Evolutionary conservation across 2,113 vertebrate species (phyloP), one percentile per base, ranked within the genome.

Genomic region (Tachysurus fulvidraco): DNA sequence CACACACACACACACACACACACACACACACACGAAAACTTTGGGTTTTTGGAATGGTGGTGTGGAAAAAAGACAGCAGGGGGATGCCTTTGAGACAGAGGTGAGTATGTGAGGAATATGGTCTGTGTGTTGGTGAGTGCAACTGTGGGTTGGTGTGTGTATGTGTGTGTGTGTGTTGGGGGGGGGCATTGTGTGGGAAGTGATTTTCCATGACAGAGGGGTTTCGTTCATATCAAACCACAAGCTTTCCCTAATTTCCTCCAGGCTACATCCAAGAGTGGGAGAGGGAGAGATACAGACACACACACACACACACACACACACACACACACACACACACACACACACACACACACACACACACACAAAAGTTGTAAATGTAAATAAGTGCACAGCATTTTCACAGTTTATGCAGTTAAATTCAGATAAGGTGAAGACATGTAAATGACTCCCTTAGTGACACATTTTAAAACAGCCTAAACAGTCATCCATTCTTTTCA

Each of bases 191-290:
- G 92, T 93, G 90, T 93, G 92, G 93, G 92, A 94, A 94, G 91
- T 89, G 91, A 90, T 93, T 93, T 95, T 95, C 91, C 91, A 88
- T 93, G 94, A 94, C 90, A 93, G 90, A 90, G 85, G 88, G 91
- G 87, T 89, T 94, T 94, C 84, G 89, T 90, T 87, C 88, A 92
- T 91, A 93, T 92, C 87, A 85, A 73, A 93, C 93, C 93, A 93
- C 93, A 95, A 94, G 84, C 83, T 83, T 88, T 86, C 41, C 74
- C 85, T 85, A 86, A 36, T 77, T 87, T 88, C 76, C 82, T 85
- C 59, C 86, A 90, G 65, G 86, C 71, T 62, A 41, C 12, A 16
- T 81, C 36, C 93, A 91, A 50, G 8, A 50, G 8, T 3, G 46
- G 8, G 46, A 2, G 46, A 50, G 46, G 8, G 46, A 50, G 5